phyloP scores from a whole-genome alignment of 2,888 invertebrate genomes.

The Calliphora vomitoria region DNA sequence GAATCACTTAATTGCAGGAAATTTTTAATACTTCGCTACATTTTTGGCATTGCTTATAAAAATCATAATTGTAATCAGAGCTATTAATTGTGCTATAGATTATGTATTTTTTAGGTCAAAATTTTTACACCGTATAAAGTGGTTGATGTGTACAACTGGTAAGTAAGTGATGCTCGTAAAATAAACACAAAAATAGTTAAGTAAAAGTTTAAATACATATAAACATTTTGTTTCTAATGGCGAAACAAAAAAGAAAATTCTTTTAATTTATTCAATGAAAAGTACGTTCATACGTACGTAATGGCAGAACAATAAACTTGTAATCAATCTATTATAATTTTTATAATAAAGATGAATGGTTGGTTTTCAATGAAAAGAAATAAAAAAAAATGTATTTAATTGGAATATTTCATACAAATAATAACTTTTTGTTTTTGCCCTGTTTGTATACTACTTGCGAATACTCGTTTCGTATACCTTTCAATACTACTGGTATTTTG shows the following conservation, averaged over 20 bases:
- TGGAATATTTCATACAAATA: slow-evolving; percentile 1
- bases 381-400: not conserved
- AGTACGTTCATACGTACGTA: too few species aligned
- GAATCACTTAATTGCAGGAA: too few species aligned
- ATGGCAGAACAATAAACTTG: not conserved
- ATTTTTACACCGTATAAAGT: not conserved
- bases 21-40: too few species aligned
- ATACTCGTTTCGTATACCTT: not conserved
- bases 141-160: not conserved
- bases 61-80: too few species aligned
- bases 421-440: slow-evolving; percentile 6
- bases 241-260: not conserved
- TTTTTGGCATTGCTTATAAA: too few species aligned
- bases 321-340: not conserved
- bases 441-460: not conserved
- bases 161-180: not conserved
- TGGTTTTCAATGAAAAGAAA: not conserved
- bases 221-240: not conserved
- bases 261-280: not conserved
- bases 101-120: not conserved
- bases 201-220: not conserved
- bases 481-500: not conserved
- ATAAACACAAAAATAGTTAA: not conserved
- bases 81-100: too few species aligned
- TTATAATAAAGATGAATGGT: slow-evolving; percentile 10